Evolutionary conservation across 2,888 invertebrate species (phyloP).

Genomic region (Pseudanteris insignis): DNA sequence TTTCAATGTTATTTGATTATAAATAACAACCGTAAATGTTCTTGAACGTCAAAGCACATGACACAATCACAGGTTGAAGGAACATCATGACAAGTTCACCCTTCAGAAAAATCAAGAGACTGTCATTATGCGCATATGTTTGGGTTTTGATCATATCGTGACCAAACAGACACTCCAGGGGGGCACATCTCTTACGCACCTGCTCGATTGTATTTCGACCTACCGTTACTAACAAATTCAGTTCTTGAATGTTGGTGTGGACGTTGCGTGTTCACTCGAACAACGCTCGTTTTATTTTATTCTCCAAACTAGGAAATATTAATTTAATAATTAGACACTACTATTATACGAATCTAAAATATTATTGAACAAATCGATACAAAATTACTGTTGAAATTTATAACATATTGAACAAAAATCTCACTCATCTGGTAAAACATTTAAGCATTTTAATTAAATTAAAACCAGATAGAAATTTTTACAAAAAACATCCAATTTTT

Average conservation of each 20-base stretch:
- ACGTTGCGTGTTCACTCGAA: slow-evolving; percentile 50
- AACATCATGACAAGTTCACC: slow-evolving; percentile 48
- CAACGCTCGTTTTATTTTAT: no score
- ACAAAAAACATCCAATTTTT: no score
- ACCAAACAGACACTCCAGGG: slow-evolving; percentile 46
- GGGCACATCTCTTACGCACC: slow-evolving; percentile 25
- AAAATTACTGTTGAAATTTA: no score
- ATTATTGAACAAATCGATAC: no score
- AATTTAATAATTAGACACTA: no score
- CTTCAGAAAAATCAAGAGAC: slow-evolving; percentile 64
- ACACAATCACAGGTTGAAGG: slow-evolving; percentile 57
- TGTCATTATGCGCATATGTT: slow-evolving; percentile 65
- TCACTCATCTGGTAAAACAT: no score
- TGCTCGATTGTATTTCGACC: slow-evolving; percentile 35
- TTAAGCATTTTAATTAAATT: no score
- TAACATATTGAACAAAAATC: no score
- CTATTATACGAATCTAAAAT: no score
- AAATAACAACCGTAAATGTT: slow-evolving; percentile 29
- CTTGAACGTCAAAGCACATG: slow-evolving; percentile 44
- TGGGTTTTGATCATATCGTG: slow-evolving; percentile 61
- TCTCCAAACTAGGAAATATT: no score
- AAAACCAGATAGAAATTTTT: no score
- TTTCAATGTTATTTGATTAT: slow-evolving; percentile 18
- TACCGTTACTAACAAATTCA: slow-evolving; percentile 42
- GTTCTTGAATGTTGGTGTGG: slow-evolving; percentile 46